phyloP scores from a whole-genome alignment of 1,140 invertebrate species.

The Musca domestica region DNA sequence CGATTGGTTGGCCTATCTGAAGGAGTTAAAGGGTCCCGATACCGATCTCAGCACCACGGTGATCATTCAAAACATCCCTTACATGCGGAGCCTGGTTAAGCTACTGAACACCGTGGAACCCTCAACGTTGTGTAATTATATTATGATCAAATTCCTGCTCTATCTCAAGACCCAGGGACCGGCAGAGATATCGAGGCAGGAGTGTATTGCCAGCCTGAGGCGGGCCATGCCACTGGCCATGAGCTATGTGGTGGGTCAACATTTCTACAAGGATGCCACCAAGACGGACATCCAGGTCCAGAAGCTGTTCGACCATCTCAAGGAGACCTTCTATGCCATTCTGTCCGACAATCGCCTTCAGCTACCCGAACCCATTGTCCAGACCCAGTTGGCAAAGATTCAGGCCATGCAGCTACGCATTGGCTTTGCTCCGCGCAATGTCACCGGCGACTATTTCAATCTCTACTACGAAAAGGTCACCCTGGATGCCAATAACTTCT shows the following conservation, averaged over 20 bases:
- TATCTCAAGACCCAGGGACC: slow-evolving; percentile 45
- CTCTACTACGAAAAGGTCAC: slow-evolving; percentile 35
- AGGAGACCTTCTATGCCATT: slow-evolving; percentile 36
- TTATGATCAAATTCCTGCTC: slow-evolving; percentile 42
- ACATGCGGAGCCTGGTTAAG: slow-evolving; percentile 36
- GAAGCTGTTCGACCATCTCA: slow-evolving; percentile 24
- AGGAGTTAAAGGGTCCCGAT: slow-evolving; percentile 28
- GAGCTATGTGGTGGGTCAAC: slow-evolving; percentile 41
- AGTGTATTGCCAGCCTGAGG: slow-evolving; percentile 43
- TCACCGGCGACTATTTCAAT: slow-evolving; percentile 29
- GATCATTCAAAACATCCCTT: slow-evolving; percentile 45
- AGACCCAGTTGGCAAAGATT: slow-evolving; percentile 38
- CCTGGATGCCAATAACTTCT: slow-evolving; percentile 39
- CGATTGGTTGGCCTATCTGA: slow-evolving; percentile 39
- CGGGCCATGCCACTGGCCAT: slow-evolving; percentile 45
- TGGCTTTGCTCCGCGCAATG: slow-evolving; percentile 36
- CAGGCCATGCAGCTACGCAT: slow-evolving; percentile 38
- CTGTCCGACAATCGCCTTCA: slow-evolving; percentile 39
- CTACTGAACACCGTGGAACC: slow-evolving; percentile 32
- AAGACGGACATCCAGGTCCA: slow-evolving; percentile 27
- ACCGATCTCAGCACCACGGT: slow-evolving; percentile 32
- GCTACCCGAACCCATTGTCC: slow-evolving; percentile 35
- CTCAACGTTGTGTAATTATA: slow-evolving; percentile 44
- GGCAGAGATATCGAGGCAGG: slow-evolving; percentile 38
- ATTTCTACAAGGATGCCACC: slow-evolving; percentile 29